Conservation (phyloP, 1,140 invertebrate genomes). For the Ephestia elutella region DNA sequence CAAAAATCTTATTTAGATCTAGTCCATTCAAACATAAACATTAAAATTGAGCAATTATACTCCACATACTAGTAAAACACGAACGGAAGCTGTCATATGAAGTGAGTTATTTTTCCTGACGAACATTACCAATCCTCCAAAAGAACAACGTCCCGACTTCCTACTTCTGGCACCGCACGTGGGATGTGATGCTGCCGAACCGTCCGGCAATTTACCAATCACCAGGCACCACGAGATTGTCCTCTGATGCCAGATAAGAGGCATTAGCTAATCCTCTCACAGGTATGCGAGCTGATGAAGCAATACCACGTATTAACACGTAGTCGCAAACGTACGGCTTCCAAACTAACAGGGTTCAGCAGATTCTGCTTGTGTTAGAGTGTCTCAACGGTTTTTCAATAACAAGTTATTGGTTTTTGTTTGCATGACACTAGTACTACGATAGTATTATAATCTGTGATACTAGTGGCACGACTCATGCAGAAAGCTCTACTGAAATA, state of each 20-base stretch:
- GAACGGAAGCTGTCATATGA: neutral
- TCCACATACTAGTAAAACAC: neutral
- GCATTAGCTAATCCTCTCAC: slow-evolving; percentile 15
- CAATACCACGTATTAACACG: slow-evolving; percentile 4
- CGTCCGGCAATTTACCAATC: slow-evolving; percentile 62
- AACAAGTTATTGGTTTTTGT: no score
- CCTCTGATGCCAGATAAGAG: slow-evolving; percentile 30
- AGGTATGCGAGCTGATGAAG: slow-evolving; percentile 10
- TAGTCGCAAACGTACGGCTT: neutral
- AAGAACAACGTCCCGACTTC: slow-evolving; percentile 15
- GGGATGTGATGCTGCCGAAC: slow-evolving; percentile 36
- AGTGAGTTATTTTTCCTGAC: slow-evolving; percentile 3
- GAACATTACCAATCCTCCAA: neutral
- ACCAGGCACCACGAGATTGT: slow-evolving; percentile 32
- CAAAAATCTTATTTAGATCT: no score
- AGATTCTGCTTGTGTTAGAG: no score
- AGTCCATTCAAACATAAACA: neutral
- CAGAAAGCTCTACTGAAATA: no score
- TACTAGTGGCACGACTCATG: no score
- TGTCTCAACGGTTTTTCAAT: no score
- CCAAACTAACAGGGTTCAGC: neutral
- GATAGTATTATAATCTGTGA: no score
- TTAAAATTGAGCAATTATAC: neutral
- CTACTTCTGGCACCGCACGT: slow-evolving; percentile 16
- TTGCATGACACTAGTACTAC: no score